Base-by-base conservation (phyloP, 1,140 invertebrate genomes). In the Neodiprion pinetum region DNA sequence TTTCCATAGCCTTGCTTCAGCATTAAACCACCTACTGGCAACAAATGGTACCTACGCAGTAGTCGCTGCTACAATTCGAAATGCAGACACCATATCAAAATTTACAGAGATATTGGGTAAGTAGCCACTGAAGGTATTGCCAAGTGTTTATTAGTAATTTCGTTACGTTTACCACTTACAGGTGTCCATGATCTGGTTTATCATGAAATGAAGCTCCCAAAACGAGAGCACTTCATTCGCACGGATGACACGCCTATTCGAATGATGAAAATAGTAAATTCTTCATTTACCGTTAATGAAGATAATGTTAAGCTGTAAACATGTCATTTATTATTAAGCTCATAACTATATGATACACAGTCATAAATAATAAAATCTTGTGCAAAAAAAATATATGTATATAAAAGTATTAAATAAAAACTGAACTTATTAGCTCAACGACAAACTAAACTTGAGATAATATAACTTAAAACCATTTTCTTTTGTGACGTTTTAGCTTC, bases 11-110 rank as follows among this genome's bases (percentile, higher is more conserved):
- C 81, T 91, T 47, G 78, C 83, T 74, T 75, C 70, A 11, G 88
- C 87, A 70, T 78, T 91, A 49, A 85, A 84, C 74, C 72, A 70
- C 48, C 80, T 90, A 50, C 76, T 88, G 68, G 79, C 75, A 17
- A 72, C 69, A 71, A 21, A 72, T 48, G 76, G 82, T 74, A 79
- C 82, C 77, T 78, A 83, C 75, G 83, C 87, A 21, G 81, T 90
- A 79, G 84, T 91, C 70, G 88, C 89, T 10, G 87, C 86, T 66
- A 90, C 89, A 28, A 81, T 90, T 73, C 83, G 90, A 73, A 91
- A 91, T 81, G 75, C 83, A 76, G 75, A 82, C 1, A 91, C 90
- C 21, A 76, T 91, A 47, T 70, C 74, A 7, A 75, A 78, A 47
- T 91, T 91, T 83, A 76, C 90, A 21, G 69, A 82, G 12, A 67